Evolutionary conservation across 2,797 vertebrate genomes (phyloP).

Genomic region (Triplophysa bombifrons): DNA sequence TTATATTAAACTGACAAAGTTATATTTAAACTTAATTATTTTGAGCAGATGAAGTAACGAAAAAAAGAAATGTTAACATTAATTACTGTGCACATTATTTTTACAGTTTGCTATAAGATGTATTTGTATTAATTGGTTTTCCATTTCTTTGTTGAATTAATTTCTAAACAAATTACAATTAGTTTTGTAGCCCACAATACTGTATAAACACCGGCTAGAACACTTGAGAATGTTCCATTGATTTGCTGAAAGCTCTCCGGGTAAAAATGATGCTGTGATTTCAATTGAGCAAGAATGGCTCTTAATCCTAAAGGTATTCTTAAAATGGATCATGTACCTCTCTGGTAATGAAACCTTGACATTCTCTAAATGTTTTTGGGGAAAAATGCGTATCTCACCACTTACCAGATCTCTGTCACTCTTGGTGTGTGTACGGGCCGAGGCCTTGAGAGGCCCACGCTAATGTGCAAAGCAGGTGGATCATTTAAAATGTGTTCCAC

Average conservation of each 20-base stretch:
- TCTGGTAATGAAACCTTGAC: constrained; percentile 50
- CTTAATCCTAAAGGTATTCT: constrained; percentile 58
- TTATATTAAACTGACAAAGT: too few relatives aligned
- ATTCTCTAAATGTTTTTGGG: constrained; percentile 52
- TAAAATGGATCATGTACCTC: constrained; percentile 63
- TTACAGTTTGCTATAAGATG: too few relatives aligned
- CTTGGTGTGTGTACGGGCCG: constrained; percentile 38
- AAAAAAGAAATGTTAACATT: too few relatives aligned
- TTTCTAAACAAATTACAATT: not conserved
- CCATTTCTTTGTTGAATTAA: not conserved
- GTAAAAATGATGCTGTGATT: constrained; percentile 16
- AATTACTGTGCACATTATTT: too few relatives aligned
- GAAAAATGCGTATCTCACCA: constrained; percentile 29
- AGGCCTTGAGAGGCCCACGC: constrained; percentile 52
- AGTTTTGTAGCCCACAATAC: not conserved
- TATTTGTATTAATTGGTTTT: too few relatives aligned
- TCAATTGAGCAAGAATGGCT: constrained; percentile 9
- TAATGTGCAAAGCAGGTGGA: constrained; percentile 75
- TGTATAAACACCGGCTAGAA: not conserved
- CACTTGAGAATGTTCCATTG: not conserved
- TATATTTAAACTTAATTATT: too few relatives aligned
- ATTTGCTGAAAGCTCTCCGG: not conserved
- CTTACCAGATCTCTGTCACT: constrained; percentile 61
- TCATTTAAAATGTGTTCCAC: constrained; percentile 68
- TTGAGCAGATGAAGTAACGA: too few relatives aligned